phyloP scores from a whole-genome alignment of 1,140 invertebrate species.

The Batillaria attramentaria region DNA sequence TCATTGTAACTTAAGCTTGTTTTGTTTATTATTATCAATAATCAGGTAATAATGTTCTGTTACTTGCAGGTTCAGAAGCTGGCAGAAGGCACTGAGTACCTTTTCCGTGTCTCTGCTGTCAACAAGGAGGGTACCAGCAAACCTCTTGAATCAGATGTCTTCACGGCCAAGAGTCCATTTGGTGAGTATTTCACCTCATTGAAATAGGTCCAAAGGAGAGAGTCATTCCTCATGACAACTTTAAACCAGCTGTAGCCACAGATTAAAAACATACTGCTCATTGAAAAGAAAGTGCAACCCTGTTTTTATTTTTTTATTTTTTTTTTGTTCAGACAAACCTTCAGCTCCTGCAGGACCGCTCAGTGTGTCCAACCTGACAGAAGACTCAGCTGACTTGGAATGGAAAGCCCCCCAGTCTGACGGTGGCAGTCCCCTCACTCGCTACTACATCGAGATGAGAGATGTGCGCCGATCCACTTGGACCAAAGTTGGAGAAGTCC shows the following conservation, averaged over 20 bases:
- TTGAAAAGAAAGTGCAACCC: no score
- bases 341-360: conserved; percentile 93
- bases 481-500: conserved; percentile 85
- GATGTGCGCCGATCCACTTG: conserved; percentile 80
- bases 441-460: conserved; percentile 96
- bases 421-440: conserved; percentile 92
- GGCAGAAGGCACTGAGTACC: conserved; percentile 94
- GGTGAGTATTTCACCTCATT: no score
- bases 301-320: no score
- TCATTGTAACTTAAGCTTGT: no score
- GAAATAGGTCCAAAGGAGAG: no score
- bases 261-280: no score
- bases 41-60: neutral
- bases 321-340: conserved; percentile 79
- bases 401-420: conserved; percentile 95
- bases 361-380: conserved; percentile 91
- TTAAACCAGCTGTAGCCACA: no score
- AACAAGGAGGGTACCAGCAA: conserved; percentile 63
- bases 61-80: conserved; percentile 82
- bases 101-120: conserved; percentile 82
- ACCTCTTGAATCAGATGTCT: conserved; percentile 57
- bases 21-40: neutral
- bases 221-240: no score
- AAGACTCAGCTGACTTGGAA: conserved; percentile 92
- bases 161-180: conserved; percentile 65